Evolutionary conservation across 2,888 invertebrate species (phyloP).

Genomic region (Exocentrus adspersus): DNA sequence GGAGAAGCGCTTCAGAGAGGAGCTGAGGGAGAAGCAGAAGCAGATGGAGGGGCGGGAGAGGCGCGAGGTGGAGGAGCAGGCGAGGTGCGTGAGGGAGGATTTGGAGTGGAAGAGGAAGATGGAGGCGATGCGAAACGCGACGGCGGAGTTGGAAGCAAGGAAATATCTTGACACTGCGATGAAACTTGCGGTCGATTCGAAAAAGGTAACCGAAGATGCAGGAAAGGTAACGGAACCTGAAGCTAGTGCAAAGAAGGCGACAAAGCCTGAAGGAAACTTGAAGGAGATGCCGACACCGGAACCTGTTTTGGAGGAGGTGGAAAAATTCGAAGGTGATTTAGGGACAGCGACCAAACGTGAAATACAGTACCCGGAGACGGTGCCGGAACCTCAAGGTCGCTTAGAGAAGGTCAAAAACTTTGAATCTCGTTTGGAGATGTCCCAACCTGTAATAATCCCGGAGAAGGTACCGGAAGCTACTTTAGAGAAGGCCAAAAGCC

Average conservation of each 20-base stretch:
- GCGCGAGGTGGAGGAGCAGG: neutral
- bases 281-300: neutral
- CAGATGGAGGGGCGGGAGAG: neutral
- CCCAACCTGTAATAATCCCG: too few species aligned
- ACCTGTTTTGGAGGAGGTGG: too few species aligned
- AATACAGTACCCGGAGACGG: too few species aligned
- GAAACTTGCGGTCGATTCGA: neutral
- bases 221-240: neutral
- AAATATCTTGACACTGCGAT: neutral
- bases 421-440: too few species aligned
- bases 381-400: too few species aligned
- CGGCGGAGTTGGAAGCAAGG: too few species aligned
- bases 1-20: neutral
- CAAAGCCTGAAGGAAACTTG: neutral
- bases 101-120: neutral
- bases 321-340: too few species aligned
- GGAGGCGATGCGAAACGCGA: neutral
- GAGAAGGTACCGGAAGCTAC: too few species aligned
- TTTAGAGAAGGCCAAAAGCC: too few species aligned
- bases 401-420: too few species aligned
- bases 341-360: too few species aligned
- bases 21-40: neutral
- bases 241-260: neutral
- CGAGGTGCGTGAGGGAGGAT: too few species aligned
- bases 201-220: neutral